Evolutionary conservation across 2,113 vertebrate genomes (phyloP).

Genomic region (Trichomycterus rosablanca): DNA sequence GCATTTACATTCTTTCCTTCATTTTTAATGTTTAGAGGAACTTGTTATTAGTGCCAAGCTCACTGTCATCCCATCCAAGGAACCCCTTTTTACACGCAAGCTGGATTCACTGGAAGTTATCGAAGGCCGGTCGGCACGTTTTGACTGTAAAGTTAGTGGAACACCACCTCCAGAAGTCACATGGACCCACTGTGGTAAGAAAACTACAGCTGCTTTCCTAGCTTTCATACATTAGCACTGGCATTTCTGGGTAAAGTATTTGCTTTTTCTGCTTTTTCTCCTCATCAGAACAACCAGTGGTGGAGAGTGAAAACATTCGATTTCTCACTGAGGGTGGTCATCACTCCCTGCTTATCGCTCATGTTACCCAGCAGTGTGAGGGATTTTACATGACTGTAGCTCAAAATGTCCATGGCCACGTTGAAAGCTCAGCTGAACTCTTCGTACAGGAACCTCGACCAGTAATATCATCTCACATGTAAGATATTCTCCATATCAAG

Average conservation of each 20-base stretch:
- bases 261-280: background rate
- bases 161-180: conserved; percentile 74
- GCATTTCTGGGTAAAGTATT: no score
- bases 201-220: background rate
- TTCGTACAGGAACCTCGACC: conserved; percentile 92
- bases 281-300: conserved; percentile 75
- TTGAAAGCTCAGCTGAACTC: conserved; percentile 83
- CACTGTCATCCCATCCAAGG: conserved; percentile 79
- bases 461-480: conserved; percentile 84
- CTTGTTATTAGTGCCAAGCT: conserved; percentile 87
- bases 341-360: conserved; percentile 82
- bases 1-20: no score
- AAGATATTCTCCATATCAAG: no score
- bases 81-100: conserved; percentile 88
- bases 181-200: conserved; percentile 91
- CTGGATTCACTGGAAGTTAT: conserved; percentile 86
- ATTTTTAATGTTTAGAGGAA: no score
- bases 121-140: conserved; percentile 84
- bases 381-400: conserved; percentile 81
- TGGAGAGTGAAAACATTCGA: conserved; percentile 78
- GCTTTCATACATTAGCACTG: no score
- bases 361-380: conserved; percentile 84
- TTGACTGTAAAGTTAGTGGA: conserved; percentile 96
- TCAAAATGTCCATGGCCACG: conserved; percentile 75
- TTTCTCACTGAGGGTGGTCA: conserved; percentile 79